Conservation (phyloP, 1,140 invertebrate genomes). For the Drosophila tropicalis region DNA sequence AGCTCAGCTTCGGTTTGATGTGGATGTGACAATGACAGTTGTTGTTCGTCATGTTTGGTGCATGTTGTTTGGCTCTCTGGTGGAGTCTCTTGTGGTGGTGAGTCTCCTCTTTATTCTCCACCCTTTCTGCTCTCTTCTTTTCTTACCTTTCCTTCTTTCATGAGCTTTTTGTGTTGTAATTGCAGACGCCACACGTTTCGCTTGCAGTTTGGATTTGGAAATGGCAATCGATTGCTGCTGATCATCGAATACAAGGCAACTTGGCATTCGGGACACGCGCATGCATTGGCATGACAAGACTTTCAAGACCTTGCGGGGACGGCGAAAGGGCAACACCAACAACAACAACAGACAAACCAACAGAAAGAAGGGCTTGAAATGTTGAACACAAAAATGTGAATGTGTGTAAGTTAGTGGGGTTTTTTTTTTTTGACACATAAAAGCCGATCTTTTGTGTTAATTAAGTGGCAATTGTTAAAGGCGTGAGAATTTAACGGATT, state of each 20-base stretch:
- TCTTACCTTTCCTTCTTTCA: conserved; percentile 9
- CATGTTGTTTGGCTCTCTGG: conserved; percentile 45
- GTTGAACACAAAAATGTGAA: conserved; percentile 19
- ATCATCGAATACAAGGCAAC: conserved; percentile 52
- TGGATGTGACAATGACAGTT: conserved; percentile 80
- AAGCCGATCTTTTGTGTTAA: conserved; percentile 49
- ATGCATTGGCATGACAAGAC: conserved; percentile 77
- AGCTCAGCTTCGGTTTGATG: conserved; percentile 29
- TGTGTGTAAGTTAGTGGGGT: conserved; percentile 18
- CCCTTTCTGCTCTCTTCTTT: conserved; percentile 27
- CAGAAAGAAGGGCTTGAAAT: conserved; percentile 6
- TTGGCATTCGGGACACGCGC: conserved; percentile 77
- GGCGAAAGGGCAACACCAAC: conserved; percentile 14
- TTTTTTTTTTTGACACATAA: conserved; percentile 23
- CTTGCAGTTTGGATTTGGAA: conserved; percentile 78
- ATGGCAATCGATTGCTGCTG: conserved; percentile 76
- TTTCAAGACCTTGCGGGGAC: conserved; percentile 40
- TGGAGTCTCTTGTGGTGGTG: not conserved
- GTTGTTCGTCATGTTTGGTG: conserved; percentile 81
- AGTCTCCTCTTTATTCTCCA: too few relatives aligned
- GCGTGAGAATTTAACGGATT: conserved; percentile 78
- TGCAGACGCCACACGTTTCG: conserved; percentile 82
- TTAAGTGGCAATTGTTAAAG: conserved; percentile 79
- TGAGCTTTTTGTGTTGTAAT: conserved; percentile 73
- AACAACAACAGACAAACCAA: not conserved